Evolutionary conservation across 2,888 invertebrate species (phyloP), one percentile per base, ranked within the genome.

Genomic region (Tenthredo mesomela): DNA sequence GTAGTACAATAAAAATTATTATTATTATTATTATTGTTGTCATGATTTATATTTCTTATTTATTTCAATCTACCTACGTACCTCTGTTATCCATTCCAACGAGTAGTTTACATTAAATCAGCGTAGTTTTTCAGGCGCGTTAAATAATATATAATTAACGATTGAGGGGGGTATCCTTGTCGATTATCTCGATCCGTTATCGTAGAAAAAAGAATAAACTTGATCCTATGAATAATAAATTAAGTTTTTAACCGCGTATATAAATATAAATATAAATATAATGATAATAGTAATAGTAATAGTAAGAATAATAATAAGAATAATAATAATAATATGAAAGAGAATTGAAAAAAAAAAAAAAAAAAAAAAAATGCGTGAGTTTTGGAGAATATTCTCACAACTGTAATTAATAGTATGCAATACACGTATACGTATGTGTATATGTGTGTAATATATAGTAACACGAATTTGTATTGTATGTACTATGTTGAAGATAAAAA

Each of bases 11-110:
- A 54, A n/a, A n/a, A 54, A 54, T 50, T 0, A 50, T 43, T 43
- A 50, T 50, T 4, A 15, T 50, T 18, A 15, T 50, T 43, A 37
- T 37, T 37, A n/a, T n/a, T n/a, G n/a, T n/a, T n/a, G n/a, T n/a
- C n/a, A n/a, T 37, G 6, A 33, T 3, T 33, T 33, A 15, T 47
- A 47, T 47, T n/a, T 50, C 4, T 50, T n/a, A 33, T 70, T 37
- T 37, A 29, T 9, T 37, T 18, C 37, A 37, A 37, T 37, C 37
- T 73, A 73, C 71, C 71, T 61, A 80, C 80, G 40, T 80, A 80
- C 80, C 80, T 21, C 80, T 61, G 61, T 37, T 29, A 40, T 58
- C 80, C 80, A 80, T 80, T 40, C 80, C 80, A 80, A 61, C 12
- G 61, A 10, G 54, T 58, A 33, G 54, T 58, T 78, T 78, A 25